A percentile compares a stretch with the other conserved stretches of the same genome.
phyloP scores from a whole-genome alignment of 35 echinoderm and acorn worm species.

The Heliocidaris erythrogramma region DNA sequence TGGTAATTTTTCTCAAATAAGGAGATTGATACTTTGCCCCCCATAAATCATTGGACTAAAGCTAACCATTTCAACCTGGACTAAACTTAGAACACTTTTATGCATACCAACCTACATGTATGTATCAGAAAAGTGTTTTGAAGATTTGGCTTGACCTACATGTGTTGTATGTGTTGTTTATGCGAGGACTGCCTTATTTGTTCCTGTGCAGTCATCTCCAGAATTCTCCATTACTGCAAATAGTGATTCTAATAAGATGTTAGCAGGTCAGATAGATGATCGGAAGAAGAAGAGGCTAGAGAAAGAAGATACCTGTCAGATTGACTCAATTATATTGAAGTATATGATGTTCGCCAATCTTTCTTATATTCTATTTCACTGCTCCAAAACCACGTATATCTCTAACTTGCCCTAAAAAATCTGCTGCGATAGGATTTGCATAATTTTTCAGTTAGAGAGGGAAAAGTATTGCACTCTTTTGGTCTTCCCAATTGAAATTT shows the following conservation, averaged over 20 bases:
- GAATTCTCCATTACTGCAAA: not conserved
- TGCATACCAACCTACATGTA: too few relatives aligned
- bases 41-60: too few relatives aligned
- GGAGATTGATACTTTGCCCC: too few relatives aligned
- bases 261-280: not conserved
- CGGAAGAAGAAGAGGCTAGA: not conserved
- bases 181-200: not conserved
- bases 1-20: too few relatives aligned
- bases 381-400: not conserved
- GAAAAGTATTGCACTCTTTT: not conserved
- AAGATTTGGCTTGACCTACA: not conserved
- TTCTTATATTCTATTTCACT: conserved; percentile 13
- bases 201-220: not conserved
- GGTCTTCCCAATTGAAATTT: not conserved
- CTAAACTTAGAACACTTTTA: too few relatives aligned
- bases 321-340: not conserved
- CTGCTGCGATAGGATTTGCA: not conserved
- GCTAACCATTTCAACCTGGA: too few relatives aligned
- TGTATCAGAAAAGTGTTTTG: not conserved
- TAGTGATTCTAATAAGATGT: not conserved
- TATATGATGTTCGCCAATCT: conserved; percentile 10
- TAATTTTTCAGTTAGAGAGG: not conserved
- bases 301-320: not conserved
- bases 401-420: conserved; percentile 2
- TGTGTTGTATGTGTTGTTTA: not conserved